Conservation (phyloP, 2,113 vertebrate genomes). For the Phyllostomus hastatus region DNA sequence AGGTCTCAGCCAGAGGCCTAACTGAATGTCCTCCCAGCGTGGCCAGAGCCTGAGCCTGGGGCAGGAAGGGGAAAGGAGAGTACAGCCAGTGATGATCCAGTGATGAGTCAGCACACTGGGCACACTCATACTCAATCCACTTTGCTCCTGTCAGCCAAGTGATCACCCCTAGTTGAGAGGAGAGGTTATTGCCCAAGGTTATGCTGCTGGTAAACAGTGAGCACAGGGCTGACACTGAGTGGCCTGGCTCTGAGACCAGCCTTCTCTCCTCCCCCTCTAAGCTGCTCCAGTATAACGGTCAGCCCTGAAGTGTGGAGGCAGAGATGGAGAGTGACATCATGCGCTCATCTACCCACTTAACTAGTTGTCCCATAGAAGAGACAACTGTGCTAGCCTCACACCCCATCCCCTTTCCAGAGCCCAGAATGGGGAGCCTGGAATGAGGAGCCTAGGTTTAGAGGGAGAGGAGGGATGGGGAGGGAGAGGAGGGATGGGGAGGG, state of each 20-base stretch:
- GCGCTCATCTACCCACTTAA: fast-evolving
- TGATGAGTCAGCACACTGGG: background rate
- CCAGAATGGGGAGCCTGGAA: background rate
- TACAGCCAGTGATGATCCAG: background rate
- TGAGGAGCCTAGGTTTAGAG: background rate
- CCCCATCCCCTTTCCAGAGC: background rate
- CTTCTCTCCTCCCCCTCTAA: background rate
- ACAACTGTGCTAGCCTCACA: too few relatives aligned
- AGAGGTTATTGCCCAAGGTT: background rate
- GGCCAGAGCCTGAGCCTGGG: background rate
- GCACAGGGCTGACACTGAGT: too few relatives aligned
- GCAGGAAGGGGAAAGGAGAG: too few relatives aligned
- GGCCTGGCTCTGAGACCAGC: background rate
- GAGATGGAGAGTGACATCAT: background rate
- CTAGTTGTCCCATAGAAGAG: too few relatives aligned
- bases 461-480: background rate
- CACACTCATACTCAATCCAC: fast-evolving
- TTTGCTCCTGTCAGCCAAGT: background rate
- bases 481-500: background rate
- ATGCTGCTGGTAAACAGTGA: background rate
- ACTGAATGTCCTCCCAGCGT: background rate
- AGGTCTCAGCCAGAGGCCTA: background rate
- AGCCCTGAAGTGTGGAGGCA: background rate
- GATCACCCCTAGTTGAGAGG: background rate
- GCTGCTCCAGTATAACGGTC: background rate